phyloP scores from a whole-genome alignment of 2,797 vertebrate genomes.

The Scomberomorus guttatus region DNA sequence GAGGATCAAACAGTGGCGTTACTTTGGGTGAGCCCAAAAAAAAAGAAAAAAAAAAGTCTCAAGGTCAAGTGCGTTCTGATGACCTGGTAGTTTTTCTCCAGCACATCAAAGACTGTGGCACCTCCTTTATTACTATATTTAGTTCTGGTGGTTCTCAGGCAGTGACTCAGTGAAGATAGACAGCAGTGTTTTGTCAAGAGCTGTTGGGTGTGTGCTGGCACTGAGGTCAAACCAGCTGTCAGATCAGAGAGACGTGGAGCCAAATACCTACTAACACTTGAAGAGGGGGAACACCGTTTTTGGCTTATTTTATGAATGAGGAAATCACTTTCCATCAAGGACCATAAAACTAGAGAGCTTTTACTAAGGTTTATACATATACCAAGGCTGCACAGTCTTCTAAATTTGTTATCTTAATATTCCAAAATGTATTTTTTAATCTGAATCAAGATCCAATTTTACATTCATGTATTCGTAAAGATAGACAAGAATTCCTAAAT shows the following conservation, averaged over 20 bases:
- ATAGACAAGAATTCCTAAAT: neutral
- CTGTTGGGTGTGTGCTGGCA: neutral
- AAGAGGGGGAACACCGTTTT: slow-evolving; percentile 9
- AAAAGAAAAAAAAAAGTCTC: neutral
- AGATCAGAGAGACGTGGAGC: slow-evolving; percentile 27
- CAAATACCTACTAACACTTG: slow-evolving; percentile 3
- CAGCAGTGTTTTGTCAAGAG: slow-evolving; percentile 12
- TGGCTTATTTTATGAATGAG: slow-evolving; percentile 9
- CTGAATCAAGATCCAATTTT: neutral
- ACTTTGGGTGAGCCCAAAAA: slow-evolving; percentile 10
- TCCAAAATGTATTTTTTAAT: neutral
- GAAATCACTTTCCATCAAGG: neutral
- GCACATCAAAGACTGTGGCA: slow-evolving; percentile 28
- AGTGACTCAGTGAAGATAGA: slow-evolving; percentile 30
- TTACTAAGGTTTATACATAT: neutral
- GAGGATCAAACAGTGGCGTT: slow-evolving; percentile 38
- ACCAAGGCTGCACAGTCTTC: neutral
- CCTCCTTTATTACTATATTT: slow-evolving; percentile 19
- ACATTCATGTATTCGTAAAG: neutral
- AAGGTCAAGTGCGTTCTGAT: slow-evolving; percentile 43
- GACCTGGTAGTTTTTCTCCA: slow-evolving; percentile 38
- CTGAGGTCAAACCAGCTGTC: slow-evolving; percentile 49
- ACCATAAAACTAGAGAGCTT: neutral
- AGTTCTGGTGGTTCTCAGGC: slow-evolving; percentile 15
- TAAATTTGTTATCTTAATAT: slow-evolving; percentile 2